Conservation (phyloP, 2,888 invertebrate genomes). For the Megastigmus dorsalis region DNA sequence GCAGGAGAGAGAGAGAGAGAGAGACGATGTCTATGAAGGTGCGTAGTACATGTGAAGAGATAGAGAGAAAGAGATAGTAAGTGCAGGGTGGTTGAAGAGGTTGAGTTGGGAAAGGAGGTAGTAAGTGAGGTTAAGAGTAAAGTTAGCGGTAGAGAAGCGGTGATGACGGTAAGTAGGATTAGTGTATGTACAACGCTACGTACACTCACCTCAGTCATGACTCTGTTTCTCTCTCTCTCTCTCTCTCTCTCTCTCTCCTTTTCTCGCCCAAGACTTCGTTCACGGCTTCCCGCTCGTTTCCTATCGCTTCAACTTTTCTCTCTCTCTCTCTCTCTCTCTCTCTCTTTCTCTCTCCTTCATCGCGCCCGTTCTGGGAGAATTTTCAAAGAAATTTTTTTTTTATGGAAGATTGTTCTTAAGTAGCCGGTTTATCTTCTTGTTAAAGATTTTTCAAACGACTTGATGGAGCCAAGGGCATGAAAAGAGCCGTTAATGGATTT, state of each 20-base stretch:
- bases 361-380: neutral
- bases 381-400: conserved; percentile 9
- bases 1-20: conserved; percentile 1
- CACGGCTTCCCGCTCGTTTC: neutral
- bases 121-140: conserved; percentile 56
- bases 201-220: conserved; percentile 7
- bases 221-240: neutral
- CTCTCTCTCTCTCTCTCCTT: neutral
- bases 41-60: too few relatives aligned
- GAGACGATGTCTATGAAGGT: neutral
- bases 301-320: neutral
- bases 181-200: conserved; percentile 54
- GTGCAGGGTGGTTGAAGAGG: too few relatives aligned
- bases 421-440: conserved; percentile 2
- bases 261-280: neutral
- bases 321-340: too few relatives aligned
- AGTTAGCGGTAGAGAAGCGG: conserved; percentile 59
- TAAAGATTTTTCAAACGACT: neutral
- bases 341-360: neutral
- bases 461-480: too few relatives aligned
- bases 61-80: neutral
- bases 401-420: neutral
- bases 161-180: conserved; percentile 62
- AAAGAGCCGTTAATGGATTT: too few relatives aligned
- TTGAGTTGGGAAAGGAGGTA: conserved; percentile 14